Conservation (phyloP, 2,888 invertebrate genomes). For the Mantis religiosa region DNA sequence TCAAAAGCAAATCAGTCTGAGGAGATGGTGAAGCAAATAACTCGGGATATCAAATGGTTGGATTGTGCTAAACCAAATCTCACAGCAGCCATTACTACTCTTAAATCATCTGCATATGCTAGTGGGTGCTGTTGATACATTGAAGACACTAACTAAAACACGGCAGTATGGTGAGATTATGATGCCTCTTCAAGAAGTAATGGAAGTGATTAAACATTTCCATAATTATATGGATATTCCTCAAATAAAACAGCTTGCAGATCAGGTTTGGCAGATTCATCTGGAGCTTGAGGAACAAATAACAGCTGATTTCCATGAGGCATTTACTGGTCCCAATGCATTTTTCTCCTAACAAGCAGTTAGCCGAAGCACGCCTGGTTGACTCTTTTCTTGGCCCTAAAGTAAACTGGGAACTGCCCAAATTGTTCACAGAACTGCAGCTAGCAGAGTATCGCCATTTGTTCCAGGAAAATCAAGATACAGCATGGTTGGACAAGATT, state of each 20-base stretch:
- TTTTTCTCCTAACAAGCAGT: slow-evolving; percentile 57
- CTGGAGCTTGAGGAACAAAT: slow-evolving; percentile 81
- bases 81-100: slow-evolving; percentile 92
- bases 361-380: slow-evolving; percentile 77
- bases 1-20: slow-evolving; percentile 90
- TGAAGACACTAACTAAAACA: slow-evolving; percentile 73
- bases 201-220: slow-evolving; percentile 93
- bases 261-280: slow-evolving; percentile 69
- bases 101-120: slow-evolving; percentile 98
- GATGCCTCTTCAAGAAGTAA: slow-evolving; percentile 89
- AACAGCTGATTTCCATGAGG: slow-evolving; percentile 83
- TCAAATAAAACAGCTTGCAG: slow-evolving; percentile 81
- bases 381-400: slow-evolving; percentile 82
- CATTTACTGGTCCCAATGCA: slow-evolving; percentile 67
- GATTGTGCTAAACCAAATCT: slow-evolving; percentile 97
- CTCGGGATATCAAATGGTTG: slow-evolving; percentile 93
- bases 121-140: slow-evolving; percentile 86
- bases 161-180: slow-evolving; percentile 93
- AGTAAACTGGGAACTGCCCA: slow-evolving; percentile 81
- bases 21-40: slow-evolving; percentile 91
- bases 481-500: slow-evolving; percentile 94
- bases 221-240: slow-evolving; percentile 86
- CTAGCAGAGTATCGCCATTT: slow-evolving; percentile 89
- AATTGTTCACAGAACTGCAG: slow-evolving; percentile 84
- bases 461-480: slow-evolving; percentile 92